phyloP scores from a whole-genome alignment of 2,797 vertebrate genomes.

The Cygnus olor region DNA sequence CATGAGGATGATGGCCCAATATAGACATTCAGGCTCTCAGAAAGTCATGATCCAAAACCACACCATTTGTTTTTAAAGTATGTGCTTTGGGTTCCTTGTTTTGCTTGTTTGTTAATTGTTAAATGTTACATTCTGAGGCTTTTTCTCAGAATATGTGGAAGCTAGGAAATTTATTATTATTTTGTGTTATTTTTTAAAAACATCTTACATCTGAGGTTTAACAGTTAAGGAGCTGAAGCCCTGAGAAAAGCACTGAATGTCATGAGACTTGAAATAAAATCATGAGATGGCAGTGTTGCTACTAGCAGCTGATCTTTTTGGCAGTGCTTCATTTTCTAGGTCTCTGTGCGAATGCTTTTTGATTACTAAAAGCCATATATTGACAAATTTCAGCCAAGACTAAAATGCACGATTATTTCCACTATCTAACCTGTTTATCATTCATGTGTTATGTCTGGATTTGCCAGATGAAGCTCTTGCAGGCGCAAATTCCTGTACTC shows the following conservation, averaged over 20 bases:
- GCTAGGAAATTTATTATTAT: neutral
- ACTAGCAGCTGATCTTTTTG: slow-evolving; percentile 63
- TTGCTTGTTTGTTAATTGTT: neutral
- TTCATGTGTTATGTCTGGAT: slow-evolving; percentile 3
- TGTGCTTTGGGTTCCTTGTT: neutral
- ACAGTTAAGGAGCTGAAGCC: neutral
- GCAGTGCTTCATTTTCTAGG: slow-evolving; percentile 37
- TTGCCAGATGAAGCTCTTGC: slow-evolving; percentile 23
- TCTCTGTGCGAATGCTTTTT: slow-evolving; percentile 34
- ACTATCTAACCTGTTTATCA: slow-evolving; percentile 56
- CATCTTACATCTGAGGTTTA: neutral
- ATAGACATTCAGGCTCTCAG: neutral
- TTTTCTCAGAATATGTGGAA: neutral
- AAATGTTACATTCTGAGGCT: neutral
- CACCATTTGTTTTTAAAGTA: neutral
- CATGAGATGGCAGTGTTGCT: slow-evolving; percentile 73
- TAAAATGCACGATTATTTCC: slow-evolving; percentile 53
- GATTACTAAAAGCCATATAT: slow-evolving; percentile 34
- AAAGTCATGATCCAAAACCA: neutral
- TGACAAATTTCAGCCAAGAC: slow-evolving; percentile 14
- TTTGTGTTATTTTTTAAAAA: neutral
- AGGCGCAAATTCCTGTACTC: neutral
- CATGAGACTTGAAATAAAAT: slow-evolving; percentile 57
- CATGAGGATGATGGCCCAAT: neutral
- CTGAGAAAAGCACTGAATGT: neutral